These are phyloP conservation scores for Mactra quadrangularis DNA, from an alignment of 1,140 invertebrate species.

Conservation along the genomic window DNA sequence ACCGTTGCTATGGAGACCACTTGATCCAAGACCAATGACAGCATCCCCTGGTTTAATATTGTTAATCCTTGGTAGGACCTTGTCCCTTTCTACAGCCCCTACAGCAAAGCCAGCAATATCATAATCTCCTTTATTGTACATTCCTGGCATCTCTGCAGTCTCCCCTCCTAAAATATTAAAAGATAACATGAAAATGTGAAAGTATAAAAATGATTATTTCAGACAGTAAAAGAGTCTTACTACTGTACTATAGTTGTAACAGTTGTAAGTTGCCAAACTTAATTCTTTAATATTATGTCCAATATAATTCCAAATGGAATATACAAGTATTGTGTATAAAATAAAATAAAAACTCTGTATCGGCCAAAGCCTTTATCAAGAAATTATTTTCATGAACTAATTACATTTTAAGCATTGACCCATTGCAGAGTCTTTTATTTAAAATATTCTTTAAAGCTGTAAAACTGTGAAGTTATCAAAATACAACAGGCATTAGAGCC, in stretches of 20 bases:
- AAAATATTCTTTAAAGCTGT: too few relatives aligned
- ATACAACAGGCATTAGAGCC: too few relatives aligned
- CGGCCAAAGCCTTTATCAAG: too few relatives aligned
- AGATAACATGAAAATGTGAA: background rate
- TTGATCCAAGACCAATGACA: slow-evolving; percentile 93
- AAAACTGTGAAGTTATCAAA: too few relatives aligned
- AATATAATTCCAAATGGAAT: too few relatives aligned
- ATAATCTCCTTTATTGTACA: slow-evolving; percentile 93
- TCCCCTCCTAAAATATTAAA: slow-evolving; percentile 90
- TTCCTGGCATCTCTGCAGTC: slow-evolving; percentile 98
- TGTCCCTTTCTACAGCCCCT: slow-evolving; percentile 92
- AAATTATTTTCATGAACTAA: too few relatives aligned
- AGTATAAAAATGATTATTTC: background rate
- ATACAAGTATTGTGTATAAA: too few relatives aligned
- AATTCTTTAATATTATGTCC: too few relatives aligned
- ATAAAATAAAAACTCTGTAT: too few relatives aligned
- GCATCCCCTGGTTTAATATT: slow-evolving; percentile 91
- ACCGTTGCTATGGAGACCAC: slow-evolving; percentile 97
- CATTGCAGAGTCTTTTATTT: too few relatives aligned
- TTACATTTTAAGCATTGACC: too few relatives aligned
- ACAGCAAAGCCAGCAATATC: slow-evolving; percentile 98
- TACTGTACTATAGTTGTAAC: background rate
- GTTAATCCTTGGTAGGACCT: slow-evolving; percentile 89
- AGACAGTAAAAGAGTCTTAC: background rate
- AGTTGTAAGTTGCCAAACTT: background rate